phyloP scores from a whole-genome alignment of 1,140 invertebrate species.

The Monomorium pharaonis region DNA sequence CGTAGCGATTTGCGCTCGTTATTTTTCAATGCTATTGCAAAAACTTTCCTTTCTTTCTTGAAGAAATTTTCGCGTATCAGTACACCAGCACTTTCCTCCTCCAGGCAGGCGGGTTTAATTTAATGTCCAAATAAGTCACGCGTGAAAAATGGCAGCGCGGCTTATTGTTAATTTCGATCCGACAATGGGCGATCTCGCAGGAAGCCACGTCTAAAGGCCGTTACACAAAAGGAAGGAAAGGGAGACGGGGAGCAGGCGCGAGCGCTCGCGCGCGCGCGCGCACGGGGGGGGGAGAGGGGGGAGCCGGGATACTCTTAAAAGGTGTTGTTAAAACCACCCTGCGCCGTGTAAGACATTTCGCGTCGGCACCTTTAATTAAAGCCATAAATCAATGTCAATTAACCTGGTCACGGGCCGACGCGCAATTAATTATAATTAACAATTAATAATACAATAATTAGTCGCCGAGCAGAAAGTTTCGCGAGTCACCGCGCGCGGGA shows the following conservation, averaged over 20 bases:
- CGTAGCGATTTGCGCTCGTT: not conserved
- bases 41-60: not conserved
- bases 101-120: constrained; percentile 55
- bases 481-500: constrained; percentile 58
- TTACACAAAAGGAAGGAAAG: constrained; percentile 66
- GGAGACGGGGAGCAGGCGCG: not conserved
- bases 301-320: constrained; percentile 72
- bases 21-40: not conserved
- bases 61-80: constrained; percentile 13
- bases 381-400: constrained; percentile 85
- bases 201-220: constrained; percentile 63
- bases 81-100: not conserved
- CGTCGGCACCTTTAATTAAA: constrained; percentile 83
- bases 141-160: constrained; percentile 62
- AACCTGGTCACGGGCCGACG: constrained; percentile 66
- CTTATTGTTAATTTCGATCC: constrained; percentile 59
- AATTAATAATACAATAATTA: constrained; percentile 81
- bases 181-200: constrained; percentile 42
- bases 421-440: constrained; percentile 82
- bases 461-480: constrained; percentile 58
- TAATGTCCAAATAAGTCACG: constrained; percentile 31
- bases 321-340: constrained; percentile 78
- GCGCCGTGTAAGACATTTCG: constrained; percentile 78
- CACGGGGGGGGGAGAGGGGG: not conserved
- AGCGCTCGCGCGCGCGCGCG: not conserved